phyloP scores from a whole-genome alignment of 2,888 invertebrate genomes.

The Micoletzkya japonica region DNA sequence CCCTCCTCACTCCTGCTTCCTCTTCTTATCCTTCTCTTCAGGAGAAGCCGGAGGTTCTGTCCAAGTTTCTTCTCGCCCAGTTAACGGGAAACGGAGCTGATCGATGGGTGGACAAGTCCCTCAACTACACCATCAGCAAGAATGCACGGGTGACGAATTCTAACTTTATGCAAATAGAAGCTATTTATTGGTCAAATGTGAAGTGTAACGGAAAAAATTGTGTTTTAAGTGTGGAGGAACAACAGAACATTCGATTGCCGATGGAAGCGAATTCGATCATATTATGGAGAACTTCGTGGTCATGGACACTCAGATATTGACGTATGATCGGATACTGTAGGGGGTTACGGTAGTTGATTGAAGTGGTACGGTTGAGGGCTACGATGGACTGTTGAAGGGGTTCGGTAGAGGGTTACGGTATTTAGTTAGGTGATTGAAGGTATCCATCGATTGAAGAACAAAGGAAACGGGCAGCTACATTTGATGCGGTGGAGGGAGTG shows the following conservation, averaged over 20 bases:
- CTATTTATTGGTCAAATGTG: background rate
- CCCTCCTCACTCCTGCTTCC: background rate
- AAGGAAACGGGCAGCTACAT: slow-evolving; percentile 30
- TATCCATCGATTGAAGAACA: slow-evolving; percentile 42
- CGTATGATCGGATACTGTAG: background rate
- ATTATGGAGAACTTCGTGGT: slow-evolving; percentile 55
- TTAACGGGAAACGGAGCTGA: slow-evolving; percentile 52
- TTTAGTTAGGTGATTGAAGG: no score
- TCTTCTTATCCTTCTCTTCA: slow-evolving; percentile 24
- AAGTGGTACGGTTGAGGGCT: no score
- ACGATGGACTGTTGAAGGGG: background rate
- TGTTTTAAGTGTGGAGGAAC: slow-evolving; percentile 48
- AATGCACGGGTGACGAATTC: slow-evolving; percentile 39
- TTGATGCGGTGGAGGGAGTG: slow-evolving; percentile 29
- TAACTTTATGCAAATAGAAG: background rate
- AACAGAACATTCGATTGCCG: slow-evolving; percentile 53
- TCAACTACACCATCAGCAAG: slow-evolving; percentile 50
- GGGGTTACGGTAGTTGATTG: no score
- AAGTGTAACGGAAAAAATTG: no score
- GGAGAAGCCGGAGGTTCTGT: slow-evolving; percentile 43
- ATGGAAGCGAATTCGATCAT: slow-evolving; percentile 59
- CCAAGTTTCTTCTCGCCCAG: slow-evolving; percentile 48
- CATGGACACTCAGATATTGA: slow-evolving; percentile 49
- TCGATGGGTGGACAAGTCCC: slow-evolving; percentile 57
- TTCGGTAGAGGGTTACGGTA: background rate